phyloP scores from a whole-genome alignment of 1,140 invertebrate species.

The Euwallacea similis region DNA sequence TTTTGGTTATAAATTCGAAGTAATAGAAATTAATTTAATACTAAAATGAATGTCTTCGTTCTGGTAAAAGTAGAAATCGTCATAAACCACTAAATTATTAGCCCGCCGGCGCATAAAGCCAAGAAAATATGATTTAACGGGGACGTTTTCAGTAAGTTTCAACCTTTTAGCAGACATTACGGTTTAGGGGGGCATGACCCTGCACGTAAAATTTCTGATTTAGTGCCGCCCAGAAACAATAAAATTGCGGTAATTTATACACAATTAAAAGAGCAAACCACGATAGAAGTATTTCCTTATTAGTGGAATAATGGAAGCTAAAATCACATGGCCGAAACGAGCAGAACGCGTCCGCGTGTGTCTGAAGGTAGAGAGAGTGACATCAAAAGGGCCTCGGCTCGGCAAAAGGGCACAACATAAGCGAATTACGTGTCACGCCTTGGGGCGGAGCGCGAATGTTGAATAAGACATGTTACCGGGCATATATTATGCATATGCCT shows the following conservation, averaged over 20 bases:
- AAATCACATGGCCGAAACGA: slow-evolving; percentile 3
- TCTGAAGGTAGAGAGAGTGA: slow-evolving; percentile 8
- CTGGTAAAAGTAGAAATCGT: not conserved
- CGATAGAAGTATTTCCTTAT: not conserved
- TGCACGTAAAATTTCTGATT: slow-evolving; percentile 18
- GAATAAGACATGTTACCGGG: slow-evolving; percentile 44
- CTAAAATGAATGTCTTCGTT: no score
- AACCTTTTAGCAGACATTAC: slow-evolving; percentile 23
- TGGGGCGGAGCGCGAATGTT: slow-evolving; percentile 41
- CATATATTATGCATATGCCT: slow-evolving; percentile 47
- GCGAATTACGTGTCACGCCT: slow-evolving; percentile 43
- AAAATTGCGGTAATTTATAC: slow-evolving; percentile 13
- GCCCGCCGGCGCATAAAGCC: slow-evolving; percentile 10
- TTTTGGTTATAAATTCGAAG: no score
- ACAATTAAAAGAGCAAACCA: not conserved
- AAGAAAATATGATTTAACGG: slow-evolving; percentile 27
- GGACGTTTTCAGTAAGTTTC: slow-evolving; percentile 29
- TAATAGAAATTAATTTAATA: no score
- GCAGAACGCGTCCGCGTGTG: not conserved
- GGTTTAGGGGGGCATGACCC: slow-evolving; percentile 8
- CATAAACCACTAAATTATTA: slow-evolving; percentile 22
- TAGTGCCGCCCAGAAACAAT: slow-evolving; percentile 7
- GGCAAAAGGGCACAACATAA: slow-evolving; percentile 34
- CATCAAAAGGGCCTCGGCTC: slow-evolving; percentile 19
- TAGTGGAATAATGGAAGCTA: not conserved